Evolutionary conservation across 1,140 invertebrate species (phyloP).

Genomic region (Thaumatotibia leucotreta): DNA sequence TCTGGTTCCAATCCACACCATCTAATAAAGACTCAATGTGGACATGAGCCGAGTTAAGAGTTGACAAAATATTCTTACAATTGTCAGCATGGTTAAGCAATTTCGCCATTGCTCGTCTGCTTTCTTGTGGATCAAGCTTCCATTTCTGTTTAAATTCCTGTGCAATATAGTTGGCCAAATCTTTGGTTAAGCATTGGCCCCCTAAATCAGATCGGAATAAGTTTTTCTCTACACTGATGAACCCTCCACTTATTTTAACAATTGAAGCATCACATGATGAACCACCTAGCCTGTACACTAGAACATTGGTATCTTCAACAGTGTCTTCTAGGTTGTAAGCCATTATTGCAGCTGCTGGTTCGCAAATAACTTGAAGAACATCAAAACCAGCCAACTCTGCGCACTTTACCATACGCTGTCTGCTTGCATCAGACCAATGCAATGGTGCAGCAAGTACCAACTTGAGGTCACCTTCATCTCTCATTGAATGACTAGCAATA

Average conservation of each 20-base stretch:
- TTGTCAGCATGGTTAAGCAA: constrained; percentile 81
- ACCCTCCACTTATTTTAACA: constrained; percentile 79
- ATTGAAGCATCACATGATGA: constrained; percentile 82
- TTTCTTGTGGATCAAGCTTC: constrained; percentile 82
- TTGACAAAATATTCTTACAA: constrained; percentile 83
- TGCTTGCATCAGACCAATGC: constrained; percentile 79
- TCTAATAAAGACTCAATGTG: constrained; percentile 85
- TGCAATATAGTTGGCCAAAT: constrained; percentile 80
- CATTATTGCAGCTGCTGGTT: constrained; percentile 81
- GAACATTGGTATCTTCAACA: constrained; percentile 73
- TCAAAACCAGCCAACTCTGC: constrained; percentile 84
- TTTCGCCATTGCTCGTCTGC: constrained; percentile 81
- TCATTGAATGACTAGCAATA: constrained; percentile 83
- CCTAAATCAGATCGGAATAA: constrained; percentile 79
- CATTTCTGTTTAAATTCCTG: constrained; percentile 84
- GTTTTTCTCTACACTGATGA: constrained; percentile 79
- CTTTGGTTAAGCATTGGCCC: constrained; percentile 81
- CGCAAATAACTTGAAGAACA: constrained; percentile 82
- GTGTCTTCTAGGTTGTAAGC: constrained; percentile 80
- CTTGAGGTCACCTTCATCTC: constrained; percentile 79
- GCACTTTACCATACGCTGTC: constrained; percentile 78
- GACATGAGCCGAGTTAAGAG: constrained; percentile 81
- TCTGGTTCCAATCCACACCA: constrained; percentile 84
- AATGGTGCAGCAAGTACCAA: constrained; percentile 84
- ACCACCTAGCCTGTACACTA: constrained; percentile 84